phyloP scores from a whole-genome alignment of 2,113 vertebrate species.

The Gyps fulvus region DNA sequence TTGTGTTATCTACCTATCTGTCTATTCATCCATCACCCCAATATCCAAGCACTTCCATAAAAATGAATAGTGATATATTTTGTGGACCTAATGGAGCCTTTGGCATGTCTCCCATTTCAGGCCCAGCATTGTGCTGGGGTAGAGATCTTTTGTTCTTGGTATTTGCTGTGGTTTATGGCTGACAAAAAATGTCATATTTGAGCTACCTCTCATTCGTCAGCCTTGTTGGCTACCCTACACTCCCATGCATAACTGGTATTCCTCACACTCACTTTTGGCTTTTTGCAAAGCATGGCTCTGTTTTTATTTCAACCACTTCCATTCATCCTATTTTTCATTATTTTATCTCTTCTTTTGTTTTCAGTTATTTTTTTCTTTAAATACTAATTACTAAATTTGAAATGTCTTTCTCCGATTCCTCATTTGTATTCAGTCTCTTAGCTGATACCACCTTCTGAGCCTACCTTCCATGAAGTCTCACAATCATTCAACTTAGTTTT shows the following conservation, averaged over 20 bases:
- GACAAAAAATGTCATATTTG: not conserved
- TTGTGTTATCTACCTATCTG: slow-evolving; percentile 10
- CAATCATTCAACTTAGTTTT: not conserved
- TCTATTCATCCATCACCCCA: slow-evolving; percentile 2
- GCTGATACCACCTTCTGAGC: not conserved
- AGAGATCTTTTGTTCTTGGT: not conserved
- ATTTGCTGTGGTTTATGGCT: not conserved
- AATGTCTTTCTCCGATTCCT: not conserved
- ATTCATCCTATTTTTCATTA: not conserved
- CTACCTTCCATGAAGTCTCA: not conserved
- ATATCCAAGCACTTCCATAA: not conserved
- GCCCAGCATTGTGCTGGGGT: not conserved
- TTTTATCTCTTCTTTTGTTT: not conserved
- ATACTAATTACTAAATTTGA: not conserved
- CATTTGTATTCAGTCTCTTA: not conserved
- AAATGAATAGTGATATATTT: slow-evolving; percentile 7
- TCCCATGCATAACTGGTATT: not conserved
- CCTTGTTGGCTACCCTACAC: not conserved
- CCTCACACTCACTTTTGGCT: not conserved
- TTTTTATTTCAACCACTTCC: not conserved
- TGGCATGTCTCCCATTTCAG: not conserved
- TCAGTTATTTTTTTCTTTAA: not conserved
- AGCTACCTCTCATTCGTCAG: not conserved
- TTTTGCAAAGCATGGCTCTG: not conserved
- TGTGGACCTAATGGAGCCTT: not conserved